These are phyloP conservation scores for Drosophila leonis DNA, from an alignment of 2,888 invertebrate genomes.

Conservation along the genomic window DNA sequence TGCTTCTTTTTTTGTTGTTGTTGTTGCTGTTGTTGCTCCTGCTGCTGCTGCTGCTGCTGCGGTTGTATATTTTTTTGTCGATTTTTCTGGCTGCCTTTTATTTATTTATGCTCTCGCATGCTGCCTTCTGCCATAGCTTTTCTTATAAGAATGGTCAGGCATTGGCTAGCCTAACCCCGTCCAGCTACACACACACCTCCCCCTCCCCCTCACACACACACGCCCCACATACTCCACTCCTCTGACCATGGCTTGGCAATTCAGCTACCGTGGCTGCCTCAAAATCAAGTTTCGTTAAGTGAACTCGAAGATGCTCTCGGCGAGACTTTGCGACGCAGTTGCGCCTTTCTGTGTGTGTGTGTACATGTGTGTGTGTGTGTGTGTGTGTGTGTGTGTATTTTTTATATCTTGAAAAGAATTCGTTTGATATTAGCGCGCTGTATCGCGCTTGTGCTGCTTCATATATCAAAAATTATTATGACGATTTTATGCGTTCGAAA, in stretches of 20 bases:
- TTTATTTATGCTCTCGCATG: constrained; percentile 73
- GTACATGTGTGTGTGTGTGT: constrained; percentile 30
- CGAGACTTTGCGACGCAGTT: constrained; percentile 51
- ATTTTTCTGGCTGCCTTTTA: constrained; percentile 58
- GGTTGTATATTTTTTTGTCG: constrained; percentile 21
- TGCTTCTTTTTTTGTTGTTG: constrained; percentile 73
- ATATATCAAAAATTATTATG: constrained; percentile 85
- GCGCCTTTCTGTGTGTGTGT: constrained; percentile 32
- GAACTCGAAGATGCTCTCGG: constrained; percentile 35
- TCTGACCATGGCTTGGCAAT: constrained; percentile 14
- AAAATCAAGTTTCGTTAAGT: constrained; percentile 47
- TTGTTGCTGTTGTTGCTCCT: constrained; percentile 43
- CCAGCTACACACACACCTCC: neutral
- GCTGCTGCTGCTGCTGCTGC: constrained; percentile 34
- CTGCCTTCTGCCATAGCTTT: constrained; percentile 60
- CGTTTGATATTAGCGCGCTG: constrained; percentile 84
- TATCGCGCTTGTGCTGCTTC: constrained; percentile 84
- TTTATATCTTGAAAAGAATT: constrained; percentile 83
- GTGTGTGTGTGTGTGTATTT: constrained; percentile 22
- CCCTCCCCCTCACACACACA: neutral
- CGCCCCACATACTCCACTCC: neutral
- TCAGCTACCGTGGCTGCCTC: constrained; percentile 55
- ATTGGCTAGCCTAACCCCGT: constrained; percentile 24
- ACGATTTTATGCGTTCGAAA: constrained; percentile 85
- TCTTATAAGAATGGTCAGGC: constrained; percentile 77